Conservation (phyloP, 2,113 vertebrate species). For the Podocnemis expansa region DNA sequence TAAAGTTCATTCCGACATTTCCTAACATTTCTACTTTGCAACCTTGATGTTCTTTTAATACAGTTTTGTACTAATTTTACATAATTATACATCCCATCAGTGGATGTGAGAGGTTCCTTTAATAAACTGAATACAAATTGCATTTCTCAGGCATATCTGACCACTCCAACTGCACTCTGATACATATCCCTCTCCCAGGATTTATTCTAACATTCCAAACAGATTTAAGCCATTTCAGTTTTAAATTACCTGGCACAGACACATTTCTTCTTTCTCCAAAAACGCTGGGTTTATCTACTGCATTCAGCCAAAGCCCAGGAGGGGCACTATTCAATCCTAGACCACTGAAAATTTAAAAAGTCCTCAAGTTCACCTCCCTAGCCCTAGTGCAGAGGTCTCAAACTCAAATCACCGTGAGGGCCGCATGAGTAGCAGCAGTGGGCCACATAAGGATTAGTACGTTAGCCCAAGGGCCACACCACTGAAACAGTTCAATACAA, state of each 20-base stretch:
- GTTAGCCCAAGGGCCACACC: no score
- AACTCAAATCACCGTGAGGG: no score
- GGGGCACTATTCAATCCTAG: conserved; percentile 3
- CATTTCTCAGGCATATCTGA: neutral
- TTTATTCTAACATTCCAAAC: neutral
- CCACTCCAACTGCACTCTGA: neutral
- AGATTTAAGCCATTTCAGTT: neutral
- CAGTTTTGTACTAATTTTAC: neutral
- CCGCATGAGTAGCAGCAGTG: no score
- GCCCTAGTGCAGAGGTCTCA: no score
- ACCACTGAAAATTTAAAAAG: neutral
- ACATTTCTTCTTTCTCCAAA: neutral
- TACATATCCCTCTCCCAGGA: neutral
- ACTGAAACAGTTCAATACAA: no score
- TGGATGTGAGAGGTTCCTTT: no score
- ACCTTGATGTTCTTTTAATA: neutral
- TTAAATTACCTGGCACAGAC: neutral
- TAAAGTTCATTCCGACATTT: no score
- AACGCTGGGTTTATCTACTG: neutral
- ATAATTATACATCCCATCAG: neutral
- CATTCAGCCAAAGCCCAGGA: neutral
- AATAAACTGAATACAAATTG: neutral
- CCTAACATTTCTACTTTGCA: neutral
- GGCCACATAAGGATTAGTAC: no score
- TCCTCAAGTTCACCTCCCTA: neutral